Evolutionary conservation across 2,888 invertebrate genomes (phyloP).

Genomic region (Cerastis leucographa): DNA sequence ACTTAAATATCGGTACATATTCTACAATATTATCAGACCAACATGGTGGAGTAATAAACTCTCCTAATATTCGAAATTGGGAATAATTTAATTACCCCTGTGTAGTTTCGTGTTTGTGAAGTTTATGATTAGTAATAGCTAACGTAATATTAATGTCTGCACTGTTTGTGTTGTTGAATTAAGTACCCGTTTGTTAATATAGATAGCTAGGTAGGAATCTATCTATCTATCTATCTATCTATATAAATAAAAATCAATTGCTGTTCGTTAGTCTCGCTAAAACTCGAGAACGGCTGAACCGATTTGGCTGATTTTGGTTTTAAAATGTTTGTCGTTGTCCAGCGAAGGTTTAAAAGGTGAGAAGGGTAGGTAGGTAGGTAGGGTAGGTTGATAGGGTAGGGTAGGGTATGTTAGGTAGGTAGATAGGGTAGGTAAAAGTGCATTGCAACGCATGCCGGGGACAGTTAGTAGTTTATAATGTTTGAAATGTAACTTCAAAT

Average conservation of each 20-base stretch:
- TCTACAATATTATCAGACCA: slow-evolving; percentile 1
- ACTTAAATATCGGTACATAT: not conserved
- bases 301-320: no score
- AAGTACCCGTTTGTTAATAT: not conserved
- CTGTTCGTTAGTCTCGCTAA: no score
- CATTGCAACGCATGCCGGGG: no score
- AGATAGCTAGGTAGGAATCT: not conserved
- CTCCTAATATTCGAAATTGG: slow-evolving; percentile 3
- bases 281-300: no score
- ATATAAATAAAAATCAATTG: no score
- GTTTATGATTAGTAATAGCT: slow-evolving; percentile 29
- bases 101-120: slow-evolving; percentile 30
- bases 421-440: no score
- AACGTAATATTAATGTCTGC: slow-evolving; percentile 14
- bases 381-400: no score
- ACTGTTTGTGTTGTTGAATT: slow-evolving; percentile 6
- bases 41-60: slow-evolving; percentile 7
- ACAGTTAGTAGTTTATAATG: not conserved
- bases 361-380: no score
- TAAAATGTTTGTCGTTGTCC: no score
- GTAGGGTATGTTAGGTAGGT: no score
- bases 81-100: slow-evolving; percentile 22
- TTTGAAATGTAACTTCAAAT: not conserved
- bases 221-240: no score
- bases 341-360: no score